These are phyloP conservation scores for Drosophila micromelanica DNA, from an alignment of 1,140 invertebrate genomes.

Conservation along the genomic window DNA sequence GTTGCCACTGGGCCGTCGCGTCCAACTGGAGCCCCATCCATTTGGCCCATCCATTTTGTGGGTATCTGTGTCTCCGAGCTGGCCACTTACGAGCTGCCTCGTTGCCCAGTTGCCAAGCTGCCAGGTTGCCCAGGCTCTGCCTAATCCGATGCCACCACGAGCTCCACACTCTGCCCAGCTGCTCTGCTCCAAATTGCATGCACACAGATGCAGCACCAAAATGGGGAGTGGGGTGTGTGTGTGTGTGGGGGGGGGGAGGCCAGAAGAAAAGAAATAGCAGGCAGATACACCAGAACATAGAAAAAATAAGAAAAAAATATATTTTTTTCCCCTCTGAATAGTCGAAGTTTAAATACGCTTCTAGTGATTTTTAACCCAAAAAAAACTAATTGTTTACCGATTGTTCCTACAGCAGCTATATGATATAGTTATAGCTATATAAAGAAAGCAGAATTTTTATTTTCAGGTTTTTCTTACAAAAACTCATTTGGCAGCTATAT, in stretches of 20 bases:
- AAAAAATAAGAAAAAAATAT: neutral
- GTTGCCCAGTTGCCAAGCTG: constrained; percentile 12
- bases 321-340: no score
- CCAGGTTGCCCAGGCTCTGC: neutral
- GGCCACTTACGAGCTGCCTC: neutral
- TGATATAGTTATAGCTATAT: no score
- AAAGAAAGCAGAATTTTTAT: no score
- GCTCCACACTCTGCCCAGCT: neutral
- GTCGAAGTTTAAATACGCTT: no score
- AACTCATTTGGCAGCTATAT: no score
- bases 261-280: neutral
- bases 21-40: constrained; percentile 3
- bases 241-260: no score
- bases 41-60: constrained; percentile 13
- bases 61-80: constrained; percentile 11
- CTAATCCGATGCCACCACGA: constrained; percentile 2
- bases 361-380: no score
- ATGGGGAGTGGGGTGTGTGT: neutral
- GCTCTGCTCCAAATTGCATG: constrained; percentile 2
- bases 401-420: no score
- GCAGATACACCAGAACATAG: neutral
- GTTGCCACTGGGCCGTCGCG: neutral
- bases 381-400: no score
- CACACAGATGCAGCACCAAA: neutral
- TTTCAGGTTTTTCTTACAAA: no score